phyloP scores from a whole-genome alignment of 2,797 vertebrate genomes.

The Phyllotis vaccarum region DNA sequence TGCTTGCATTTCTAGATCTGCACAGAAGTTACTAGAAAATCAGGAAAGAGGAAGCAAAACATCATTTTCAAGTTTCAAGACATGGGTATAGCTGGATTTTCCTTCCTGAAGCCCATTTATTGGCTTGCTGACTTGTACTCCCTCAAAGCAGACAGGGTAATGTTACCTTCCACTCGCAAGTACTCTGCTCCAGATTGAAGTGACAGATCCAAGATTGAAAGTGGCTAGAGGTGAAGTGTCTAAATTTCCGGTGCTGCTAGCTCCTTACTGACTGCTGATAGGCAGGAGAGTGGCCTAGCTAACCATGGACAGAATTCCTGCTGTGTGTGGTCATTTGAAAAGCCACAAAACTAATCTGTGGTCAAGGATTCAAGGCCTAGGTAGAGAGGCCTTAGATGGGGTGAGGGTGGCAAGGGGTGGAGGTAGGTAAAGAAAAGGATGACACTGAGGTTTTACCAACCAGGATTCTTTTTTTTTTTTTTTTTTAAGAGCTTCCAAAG shows the following conservation, averaged over 20 bases:
- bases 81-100: neutral
- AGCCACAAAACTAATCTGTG: conserved; percentile 44
- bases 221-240: conserved; percentile 29
- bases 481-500: conserved; percentile 44
- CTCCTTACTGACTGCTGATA: conserved; percentile 55
- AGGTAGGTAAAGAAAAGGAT: neutral
- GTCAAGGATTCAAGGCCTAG: neutral
- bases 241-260: neutral
- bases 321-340: conserved; percentile 49
- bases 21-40: neutral
- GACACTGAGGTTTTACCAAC: neutral
- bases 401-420: too few species aligned
- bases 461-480: conserved; percentile 44
- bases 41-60: neutral
- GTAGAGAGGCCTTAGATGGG: neutral
- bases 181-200: conserved; percentile 8
- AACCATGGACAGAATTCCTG: neutral
- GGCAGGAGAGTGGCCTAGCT: neutral
- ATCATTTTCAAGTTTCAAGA: neutral
- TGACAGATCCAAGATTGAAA: neutral
- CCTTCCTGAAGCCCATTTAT: neutral
- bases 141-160: conserved; percentile 45
- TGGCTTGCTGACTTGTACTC: neutral
- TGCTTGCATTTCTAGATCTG: neutral
- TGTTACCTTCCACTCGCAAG: conserved; percentile 27